phyloP scores from a whole-genome alignment of 2,797 vertebrate genomes.

The Tragelaphus oryx region DNA sequence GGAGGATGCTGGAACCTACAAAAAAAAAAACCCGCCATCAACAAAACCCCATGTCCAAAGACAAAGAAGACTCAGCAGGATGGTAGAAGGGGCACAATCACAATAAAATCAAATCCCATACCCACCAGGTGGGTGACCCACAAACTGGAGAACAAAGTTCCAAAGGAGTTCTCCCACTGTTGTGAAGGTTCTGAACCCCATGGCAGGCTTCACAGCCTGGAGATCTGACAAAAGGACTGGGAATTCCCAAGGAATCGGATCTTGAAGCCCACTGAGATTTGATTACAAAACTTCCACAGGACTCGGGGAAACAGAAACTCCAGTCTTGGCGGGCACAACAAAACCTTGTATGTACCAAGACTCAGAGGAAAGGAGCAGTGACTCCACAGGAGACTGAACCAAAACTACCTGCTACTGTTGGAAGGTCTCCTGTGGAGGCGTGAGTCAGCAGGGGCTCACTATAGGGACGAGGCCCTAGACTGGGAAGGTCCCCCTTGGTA shows the following conservation, averaged over 20 bases:
- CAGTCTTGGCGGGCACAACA: not conserved
- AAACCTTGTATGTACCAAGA: not conserved
- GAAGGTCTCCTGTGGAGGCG: not conserved
- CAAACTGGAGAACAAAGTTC: not conserved
- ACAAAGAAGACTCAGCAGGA: not conserved
- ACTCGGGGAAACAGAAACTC: not conserved
- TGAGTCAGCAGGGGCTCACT: not conserved
- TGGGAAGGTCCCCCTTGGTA: not conserved
- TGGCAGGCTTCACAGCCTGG: not conserved
- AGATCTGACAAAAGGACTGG: not conserved
- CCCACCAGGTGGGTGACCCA: not conserved
- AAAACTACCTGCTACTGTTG: not conserved
- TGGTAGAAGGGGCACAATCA: not conserved
- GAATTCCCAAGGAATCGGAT: not conserved
- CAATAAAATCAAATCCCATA: not conserved
- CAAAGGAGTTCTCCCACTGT: not conserved
- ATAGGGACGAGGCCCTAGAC: accelerated
- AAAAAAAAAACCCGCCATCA: not conserved
- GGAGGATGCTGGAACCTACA: not conserved
- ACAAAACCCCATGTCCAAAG: not conserved
- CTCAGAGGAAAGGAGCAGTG: not conserved
- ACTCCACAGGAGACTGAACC: not conserved
- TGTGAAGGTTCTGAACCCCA: not conserved
- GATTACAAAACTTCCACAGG: not conserved
- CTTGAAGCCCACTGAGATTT: not conserved